These are phyloP conservation scores for Arnoldichthys spilopterus DNA, from an alignment of 2,797 vertebrate species.

Conservation along the genomic window DNA sequence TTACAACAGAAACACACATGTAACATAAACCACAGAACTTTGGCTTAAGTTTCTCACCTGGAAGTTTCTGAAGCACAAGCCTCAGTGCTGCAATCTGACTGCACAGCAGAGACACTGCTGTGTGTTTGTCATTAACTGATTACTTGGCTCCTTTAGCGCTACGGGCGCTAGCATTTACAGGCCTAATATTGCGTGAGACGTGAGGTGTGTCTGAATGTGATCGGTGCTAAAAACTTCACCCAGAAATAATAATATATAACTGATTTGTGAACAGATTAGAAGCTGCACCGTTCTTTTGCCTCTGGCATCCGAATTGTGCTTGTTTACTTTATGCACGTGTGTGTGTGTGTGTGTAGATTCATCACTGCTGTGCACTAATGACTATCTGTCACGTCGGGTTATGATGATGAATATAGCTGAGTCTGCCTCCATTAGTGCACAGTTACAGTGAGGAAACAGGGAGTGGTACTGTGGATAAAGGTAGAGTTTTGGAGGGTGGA, in stretches of 20 bases:
- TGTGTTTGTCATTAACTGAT: slow-evolving; percentile 75
- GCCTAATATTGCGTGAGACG: slow-evolving; percentile 57
- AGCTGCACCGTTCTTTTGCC: slow-evolving; percentile 42
- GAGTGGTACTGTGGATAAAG: too few relatives aligned
- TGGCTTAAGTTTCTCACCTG: neutral
- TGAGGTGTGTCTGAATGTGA: slow-evolving; percentile 59
- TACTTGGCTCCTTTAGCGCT: slow-evolving; percentile 61
- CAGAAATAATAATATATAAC: slow-evolving; percentile 45
- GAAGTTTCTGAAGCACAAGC: slow-evolving; percentile 64
- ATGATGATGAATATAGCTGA: slow-evolving; percentile 31
- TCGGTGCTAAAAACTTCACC: slow-evolving; percentile 49
- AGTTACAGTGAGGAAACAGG: neutral
- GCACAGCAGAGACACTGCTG: slow-evolving; percentile 66
- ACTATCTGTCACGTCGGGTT: slow-evolving; percentile 38
- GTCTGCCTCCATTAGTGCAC: neutral
- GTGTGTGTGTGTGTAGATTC: neutral
- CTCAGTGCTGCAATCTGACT: slow-evolving; percentile 73
- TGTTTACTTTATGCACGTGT: slow-evolving; percentile 9
- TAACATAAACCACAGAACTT: neutral
- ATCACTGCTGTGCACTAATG: slow-evolving; percentile 26
- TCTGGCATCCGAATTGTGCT: slow-evolving; percentile 31
- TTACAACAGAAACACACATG: slow-evolving; percentile 61
- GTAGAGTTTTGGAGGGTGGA: neutral
- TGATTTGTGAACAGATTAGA: slow-evolving; percentile 43
- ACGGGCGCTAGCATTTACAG: slow-evolving; percentile 60